Evolutionary conservation across 1,140 invertebrate genomes (phyloP).

Genomic region (Temnothorax nylanderi): DNA sequence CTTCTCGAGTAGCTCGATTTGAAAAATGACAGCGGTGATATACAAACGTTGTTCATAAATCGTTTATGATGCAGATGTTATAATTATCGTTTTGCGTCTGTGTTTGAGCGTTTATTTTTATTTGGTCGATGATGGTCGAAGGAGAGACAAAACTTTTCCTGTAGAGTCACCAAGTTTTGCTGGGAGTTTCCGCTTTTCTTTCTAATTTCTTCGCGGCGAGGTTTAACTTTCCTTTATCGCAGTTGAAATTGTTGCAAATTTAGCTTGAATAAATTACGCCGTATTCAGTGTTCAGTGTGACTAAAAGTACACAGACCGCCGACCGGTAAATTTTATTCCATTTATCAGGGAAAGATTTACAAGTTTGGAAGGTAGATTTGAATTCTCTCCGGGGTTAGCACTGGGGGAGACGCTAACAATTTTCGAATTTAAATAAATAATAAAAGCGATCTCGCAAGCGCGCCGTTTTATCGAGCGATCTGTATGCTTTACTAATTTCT

Average conservation of each 20-base stretch:
- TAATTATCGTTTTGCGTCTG: constrained; percentile 20
- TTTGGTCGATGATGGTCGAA: constrained; percentile 1
- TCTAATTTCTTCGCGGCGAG: constrained; percentile 59
- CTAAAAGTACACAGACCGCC: constrained; percentile 46
- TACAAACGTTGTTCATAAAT: not conserved
- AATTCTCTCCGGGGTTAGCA: not conserved
- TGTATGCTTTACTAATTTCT: not conserved
- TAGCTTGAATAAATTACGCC: constrained; percentile 55
- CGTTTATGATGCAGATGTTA: constrained; percentile 24
- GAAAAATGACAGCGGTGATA: not conserved
- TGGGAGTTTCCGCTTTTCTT: constrained; percentile 50
- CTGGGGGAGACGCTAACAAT: not conserved
- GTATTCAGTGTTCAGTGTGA: constrained; percentile 42
- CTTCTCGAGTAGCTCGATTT: not conserved
- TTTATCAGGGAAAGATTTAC: constrained; percentile 54
- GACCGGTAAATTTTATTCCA: constrained; percentile 50
- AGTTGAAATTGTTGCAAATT: constrained; percentile 53
- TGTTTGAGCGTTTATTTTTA: constrained; percentile 51
- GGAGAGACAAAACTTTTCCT: constrained; percentile 37
- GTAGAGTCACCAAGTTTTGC: constrained; percentile 45
- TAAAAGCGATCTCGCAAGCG: not conserved
- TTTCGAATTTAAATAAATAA: constrained; percentile 20
- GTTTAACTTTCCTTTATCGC: constrained; percentile 50
- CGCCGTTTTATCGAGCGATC: not conserved
- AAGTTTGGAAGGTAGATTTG: constrained; percentile 45